Base-by-base conservation (phyloP, 2,888 invertebrate genomes). In the Brachyopa scutellaris region DNA sequence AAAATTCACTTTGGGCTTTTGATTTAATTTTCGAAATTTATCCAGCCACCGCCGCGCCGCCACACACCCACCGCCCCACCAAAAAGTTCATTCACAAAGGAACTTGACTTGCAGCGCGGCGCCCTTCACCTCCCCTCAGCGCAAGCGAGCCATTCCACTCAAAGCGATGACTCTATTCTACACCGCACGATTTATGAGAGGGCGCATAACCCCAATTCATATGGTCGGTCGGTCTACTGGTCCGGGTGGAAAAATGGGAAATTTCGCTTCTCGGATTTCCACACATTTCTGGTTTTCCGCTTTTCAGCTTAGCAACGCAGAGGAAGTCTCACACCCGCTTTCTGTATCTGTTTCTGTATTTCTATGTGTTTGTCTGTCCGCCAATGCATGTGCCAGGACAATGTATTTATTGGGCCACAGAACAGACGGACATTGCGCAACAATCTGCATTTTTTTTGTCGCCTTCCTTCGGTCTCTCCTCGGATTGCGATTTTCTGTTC, bases 231-330 rank as follows among this genome's bases (percentile, higher is more conserved):
- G 55, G 55, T 69, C 26, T 36, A 15, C 15, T 15, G 45, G 36
- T 45, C 8, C 33, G 15, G 38, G 38, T 23, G 36, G 23, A 38
- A 51, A 66, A 74, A 66, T 61, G 45, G 82, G 42, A 82, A 82
- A 76, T 77, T n/a, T 66, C 70, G 66, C 70, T 82, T 70, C 77
- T 82, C 82, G 82, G 77, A 82, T 82, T 82, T 82, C 72, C 76
- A 82, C 82, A 82, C 72, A 82, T 72, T 82, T 82, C 70, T 82
- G 82, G 76, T 72, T 82, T 82, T 82, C 70, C 82, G 76, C 82
- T 76, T 76, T 76, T 76, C 42, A 74, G 80, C 69, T 74, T 76
- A 76, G 80, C n/a, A n/a, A n/a, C 70, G 42, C 70, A 61, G 77
- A 66, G 77, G 82, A 82, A 76, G 76, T 76, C 57, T 59, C 15